Base-by-base conservation (phyloP, 2,113 vertebrate genomes). In the Lanius ludovicianus region DNA sequence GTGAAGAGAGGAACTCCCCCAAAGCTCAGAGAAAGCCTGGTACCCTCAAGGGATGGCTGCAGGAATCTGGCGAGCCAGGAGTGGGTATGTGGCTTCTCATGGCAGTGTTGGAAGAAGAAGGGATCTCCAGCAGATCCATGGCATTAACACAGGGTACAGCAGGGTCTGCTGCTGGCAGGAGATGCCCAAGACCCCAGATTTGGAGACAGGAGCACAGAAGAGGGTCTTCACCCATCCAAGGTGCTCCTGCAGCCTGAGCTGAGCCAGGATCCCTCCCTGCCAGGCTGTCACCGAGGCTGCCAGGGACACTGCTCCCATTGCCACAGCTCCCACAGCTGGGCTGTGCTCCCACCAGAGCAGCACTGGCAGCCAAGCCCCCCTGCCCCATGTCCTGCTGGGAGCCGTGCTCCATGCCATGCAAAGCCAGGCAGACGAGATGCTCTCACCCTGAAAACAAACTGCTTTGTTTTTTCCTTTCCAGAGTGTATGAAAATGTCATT, bases 401-500 rank as follows among this genome's bases (percentile, higher is more conserved):
- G 41, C 93, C 27, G 39, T 4, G 14, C 87, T 56, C 83, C 5
- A 7, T 37, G 16, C 14, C 79, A 2, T 13, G 50, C 89, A 52
- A 5, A 77, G 83, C 63, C 63, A 81, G 80, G 67, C 80, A 87
- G 80, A 41, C 4, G 4, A 7, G 68, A 80, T 2, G 16, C 39
- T 42, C 50, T 42, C 7, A 2, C 44, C 71, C 83, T 84, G 52
- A 46, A 92, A 89, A 75, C 47, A 33, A 81, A 31, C 37, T 3
- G 13, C 20, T 44, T 21, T 9, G 7, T 20, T 13, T 77, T 35
- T 41, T 27, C 22, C 41, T 37, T 37, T 42, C 9, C 37, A 16
- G 49, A 44, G 80, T 30, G 73, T 41, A 64, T 27, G 89, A 27
- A 95, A 95, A 96, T 92, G 93, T 97, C 94, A 84, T 3, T 25